Evolutionary conservation across 2,113 vertebrate genomes (phyloP).

Genomic region (Acrocephalus kingi): DNA sequence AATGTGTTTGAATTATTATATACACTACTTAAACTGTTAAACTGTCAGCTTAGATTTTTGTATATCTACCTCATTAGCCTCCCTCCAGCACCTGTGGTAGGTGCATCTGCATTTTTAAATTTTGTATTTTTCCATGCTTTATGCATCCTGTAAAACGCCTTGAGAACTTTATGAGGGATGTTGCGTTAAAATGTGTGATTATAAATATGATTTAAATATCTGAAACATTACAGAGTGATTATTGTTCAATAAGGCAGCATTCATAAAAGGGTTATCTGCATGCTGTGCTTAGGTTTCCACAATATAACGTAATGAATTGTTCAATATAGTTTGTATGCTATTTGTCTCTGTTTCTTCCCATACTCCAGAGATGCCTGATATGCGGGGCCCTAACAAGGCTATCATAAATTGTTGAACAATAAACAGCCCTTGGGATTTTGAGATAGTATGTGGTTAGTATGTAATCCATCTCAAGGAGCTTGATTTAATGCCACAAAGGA

Average conservation of each 20-base stretch:
- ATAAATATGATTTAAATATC: constrained; percentile 87
- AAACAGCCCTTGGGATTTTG: constrained; percentile 77
- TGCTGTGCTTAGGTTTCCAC: constrained; percentile 61
- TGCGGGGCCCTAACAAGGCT: constrained; percentile 72
- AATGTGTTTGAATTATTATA: constrained; percentile 76
- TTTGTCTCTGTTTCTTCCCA: constrained; percentile 74
- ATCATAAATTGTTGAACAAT: constrained; percentile 76
- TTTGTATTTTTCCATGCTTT: constrained; percentile 78
- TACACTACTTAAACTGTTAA: constrained; percentile 79
- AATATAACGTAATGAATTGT: constrained; percentile 79
- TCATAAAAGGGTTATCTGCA: constrained; percentile 75
- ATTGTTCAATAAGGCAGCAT: constrained; percentile 78
- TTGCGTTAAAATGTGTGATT: constrained; percentile 81
- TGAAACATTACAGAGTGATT: constrained; percentile 80
- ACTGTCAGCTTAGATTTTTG: constrained; percentile 77
- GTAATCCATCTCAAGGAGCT: constrained; percentile 71
- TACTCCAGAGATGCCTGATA: constrained; percentile 71
- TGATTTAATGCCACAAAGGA: constrained; percentile 75
- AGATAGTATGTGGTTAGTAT: constrained; percentile 71
- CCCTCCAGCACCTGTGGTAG: constrained; percentile 65
- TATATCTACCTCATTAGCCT: constrained; percentile 82
- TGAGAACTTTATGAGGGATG: constrained; percentile 80
- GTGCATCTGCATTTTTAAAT: constrained; percentile 78
- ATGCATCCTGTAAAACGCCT: constrained; percentile 78
- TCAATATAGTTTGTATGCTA: constrained; percentile 66